These are phyloP conservation scores for Buceros bicornis DNA, from an alignment of 2,797 vertebrate species.

Conservation along the genomic window DNA sequence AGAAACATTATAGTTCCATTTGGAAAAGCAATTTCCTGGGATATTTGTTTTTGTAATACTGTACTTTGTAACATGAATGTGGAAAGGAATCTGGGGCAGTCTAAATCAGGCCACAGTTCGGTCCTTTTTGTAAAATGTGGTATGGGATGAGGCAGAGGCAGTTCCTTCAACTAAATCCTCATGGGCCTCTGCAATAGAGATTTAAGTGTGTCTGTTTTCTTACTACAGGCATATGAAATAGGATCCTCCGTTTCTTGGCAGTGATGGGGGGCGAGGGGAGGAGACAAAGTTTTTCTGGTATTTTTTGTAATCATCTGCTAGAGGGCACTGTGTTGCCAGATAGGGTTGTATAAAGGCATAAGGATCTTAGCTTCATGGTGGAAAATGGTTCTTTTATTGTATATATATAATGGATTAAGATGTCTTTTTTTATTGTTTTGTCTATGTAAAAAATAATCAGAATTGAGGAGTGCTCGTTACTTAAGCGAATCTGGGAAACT, in stretches of 20 bases:
- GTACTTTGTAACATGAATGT: background rate
- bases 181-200: background rate
- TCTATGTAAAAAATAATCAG: background rate
- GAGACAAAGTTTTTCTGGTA: fast-evolving
- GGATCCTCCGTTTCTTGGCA: background rate
- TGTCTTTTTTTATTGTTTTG: background rate
- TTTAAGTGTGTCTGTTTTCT: background rate
- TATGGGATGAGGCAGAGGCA: background rate
- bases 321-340: background rate
- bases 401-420: background rate
- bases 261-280: fast-evolving
- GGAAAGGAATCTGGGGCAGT: background rate
- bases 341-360: background rate
- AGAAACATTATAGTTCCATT: background rate
- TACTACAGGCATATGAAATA: background rate
- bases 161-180: background rate
- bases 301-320: background rate
- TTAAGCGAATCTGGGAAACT: background rate
- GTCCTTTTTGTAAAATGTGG: background rate
- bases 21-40: background rate
- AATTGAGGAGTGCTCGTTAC: background rate
- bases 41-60: background rate
- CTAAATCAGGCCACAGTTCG: background rate
- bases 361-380: fast-evolving
- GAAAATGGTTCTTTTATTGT: fast-evolving